phyloP scores from a whole-genome alignment of 1,140 invertebrate species.

The Micrasema longulum region DNA sequence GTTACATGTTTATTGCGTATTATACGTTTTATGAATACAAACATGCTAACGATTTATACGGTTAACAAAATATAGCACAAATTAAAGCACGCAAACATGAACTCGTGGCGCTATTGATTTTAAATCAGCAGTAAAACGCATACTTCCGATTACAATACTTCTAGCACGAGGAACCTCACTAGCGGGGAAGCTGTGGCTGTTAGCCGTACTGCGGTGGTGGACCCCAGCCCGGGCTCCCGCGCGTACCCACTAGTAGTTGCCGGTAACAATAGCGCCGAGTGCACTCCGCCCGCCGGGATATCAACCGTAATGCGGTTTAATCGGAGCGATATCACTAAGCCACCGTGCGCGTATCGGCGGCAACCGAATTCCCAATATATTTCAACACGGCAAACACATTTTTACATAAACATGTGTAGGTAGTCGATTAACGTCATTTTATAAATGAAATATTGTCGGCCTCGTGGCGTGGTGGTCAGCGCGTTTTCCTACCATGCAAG shows the following conservation, averaged over 20 bases:
- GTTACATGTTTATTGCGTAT: too few species aligned
- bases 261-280: conserved; percentile 9
- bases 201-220: too few species aligned
- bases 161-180: not conserved
- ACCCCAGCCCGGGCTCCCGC: too few species aligned
- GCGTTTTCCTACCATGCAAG: too few species aligned
- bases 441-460: too few species aligned
- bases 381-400: not conserved
- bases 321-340: conserved; percentile 43
- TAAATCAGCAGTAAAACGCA: not conserved
- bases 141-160: not conserved
- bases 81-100: too few species aligned
- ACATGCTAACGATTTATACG: too few species aligned
- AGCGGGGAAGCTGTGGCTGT: not conserved
- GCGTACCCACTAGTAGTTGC: not conserved
- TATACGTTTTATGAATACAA: too few species aligned
- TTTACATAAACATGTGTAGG: not conserved
- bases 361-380: not conserved
- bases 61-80: too few species aligned
- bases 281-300: conserved; percentile 16
- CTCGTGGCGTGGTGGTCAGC: too few species aligned
- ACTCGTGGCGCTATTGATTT: conserved; percentile 15
- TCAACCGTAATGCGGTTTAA: conserved; percentile 47
- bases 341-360: not conserved
- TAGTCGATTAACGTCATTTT: not conserved